Base-by-base conservation (phyloP, 2,888 invertebrate genomes). In the Salpingus planirostris region DNA sequence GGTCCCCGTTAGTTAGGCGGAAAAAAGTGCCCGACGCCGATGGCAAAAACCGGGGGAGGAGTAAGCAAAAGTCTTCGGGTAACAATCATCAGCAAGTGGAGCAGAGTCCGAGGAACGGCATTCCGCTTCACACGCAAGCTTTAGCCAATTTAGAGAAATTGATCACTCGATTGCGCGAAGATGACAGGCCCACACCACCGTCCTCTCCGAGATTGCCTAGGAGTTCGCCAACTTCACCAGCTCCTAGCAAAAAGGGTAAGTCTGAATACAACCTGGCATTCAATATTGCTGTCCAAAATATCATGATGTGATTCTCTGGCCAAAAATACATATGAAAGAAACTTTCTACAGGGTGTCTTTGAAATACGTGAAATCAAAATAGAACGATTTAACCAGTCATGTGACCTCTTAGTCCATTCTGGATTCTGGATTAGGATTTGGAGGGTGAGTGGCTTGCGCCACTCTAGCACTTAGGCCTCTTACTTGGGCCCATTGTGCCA, bases 221-320 rank as follows among this genome's bases (percentile, higher is more conserved):
- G 52, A 81, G 84, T 55, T 81, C 78, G n/a, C 85, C 83, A 24
- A 76, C 76, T 21, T 82, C 78, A 33, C 84, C 82, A 29, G 79
- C 78, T 7, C 76, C 76, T 26, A 71, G 76, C 41, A 81, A 81
- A 62, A 80, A 79, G 62, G 76, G 64, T 57, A 6, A 18, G 18
- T 18, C 8, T 18, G 8, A 18, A 18, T 18, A n/a, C n/a, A n/a
- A n/a, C n/a, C 21, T 18, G 6, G 21, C 24, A 21, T 21, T 21
- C 6, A 21, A 7, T 21, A 21, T 21, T 21, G 8, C 21, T 8
- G 6, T 7, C 8, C 8, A 21, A 21, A 18, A 28, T 22, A n/a
- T n/a, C n/a, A n/a, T n/a, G n/a, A n/a, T n/a, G n/a, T n/a, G n/a
- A n/a, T n/a, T n/a, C n/a, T n/a, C n/a, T n/a, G n/a, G n/a, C n/a